A percentile compares a stretch with the other conserved stretches of the same genome.
phyloP scores from a whole-genome alignment of 2,797 vertebrate species.

The Chanos chanos region DNA sequence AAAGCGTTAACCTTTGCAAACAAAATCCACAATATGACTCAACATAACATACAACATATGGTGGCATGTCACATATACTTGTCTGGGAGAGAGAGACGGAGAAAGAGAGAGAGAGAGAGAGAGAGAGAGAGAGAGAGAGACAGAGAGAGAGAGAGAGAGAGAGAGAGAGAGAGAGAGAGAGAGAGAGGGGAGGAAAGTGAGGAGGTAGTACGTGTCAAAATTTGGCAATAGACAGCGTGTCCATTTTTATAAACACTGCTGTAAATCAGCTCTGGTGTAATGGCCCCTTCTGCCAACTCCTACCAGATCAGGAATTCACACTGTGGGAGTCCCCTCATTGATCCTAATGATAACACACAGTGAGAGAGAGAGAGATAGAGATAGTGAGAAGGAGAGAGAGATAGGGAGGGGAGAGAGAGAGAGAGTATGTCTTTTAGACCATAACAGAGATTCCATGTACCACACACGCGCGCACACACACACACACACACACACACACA shows the following conservation, averaged over 20 bases:
- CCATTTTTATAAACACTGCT: constrained; percentile 26
- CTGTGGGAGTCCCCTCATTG: constrained; percentile 42
- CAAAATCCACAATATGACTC: background rate
- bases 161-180: background rate
- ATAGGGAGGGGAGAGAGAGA: too few species aligned
- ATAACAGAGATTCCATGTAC: constrained; percentile 45
- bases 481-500: background rate
- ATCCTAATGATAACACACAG: constrained; percentile 50
- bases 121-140: constrained; percentile 7
- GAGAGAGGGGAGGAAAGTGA: background rate
- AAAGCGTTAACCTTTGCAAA: background rate
- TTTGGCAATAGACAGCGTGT: constrained; percentile 20
- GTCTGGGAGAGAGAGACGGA: background rate
- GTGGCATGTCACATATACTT: background rate
- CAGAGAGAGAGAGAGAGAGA: background rate
- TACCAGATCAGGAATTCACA: constrained; percentile 39
- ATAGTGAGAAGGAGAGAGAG: too few species aligned
- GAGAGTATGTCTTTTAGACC: constrained; percentile 38
- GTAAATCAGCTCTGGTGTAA: constrained; percentile 46
- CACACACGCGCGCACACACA: background rate
- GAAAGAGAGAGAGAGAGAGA: constrained; percentile 15
- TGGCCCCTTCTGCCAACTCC: constrained; percentile 40
- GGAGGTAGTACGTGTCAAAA: too few species aligned
- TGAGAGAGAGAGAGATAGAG: too few species aligned
- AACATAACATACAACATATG: constrained; percentile 6